phyloP scores from a whole-genome alignment of 2,888 invertebrate species.

The Papilio protenor region DNA sequence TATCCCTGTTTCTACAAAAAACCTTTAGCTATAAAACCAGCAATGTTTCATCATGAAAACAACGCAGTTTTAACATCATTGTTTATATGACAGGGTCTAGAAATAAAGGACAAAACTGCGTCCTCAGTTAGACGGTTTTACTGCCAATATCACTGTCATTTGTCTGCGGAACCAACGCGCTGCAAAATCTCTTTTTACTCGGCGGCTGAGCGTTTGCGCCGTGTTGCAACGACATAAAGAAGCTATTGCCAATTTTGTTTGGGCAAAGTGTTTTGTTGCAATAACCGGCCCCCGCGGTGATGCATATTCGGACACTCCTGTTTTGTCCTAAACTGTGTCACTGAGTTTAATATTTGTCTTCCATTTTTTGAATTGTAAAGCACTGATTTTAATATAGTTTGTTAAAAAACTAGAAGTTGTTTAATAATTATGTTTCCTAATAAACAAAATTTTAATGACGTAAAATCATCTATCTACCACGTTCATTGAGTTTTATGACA shows the following conservation, averaged over 20 bases:
- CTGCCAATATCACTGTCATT: constrained; percentile 42
- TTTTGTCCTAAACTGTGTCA: constrained; percentile 15
- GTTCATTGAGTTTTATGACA: too few relatives aligned
- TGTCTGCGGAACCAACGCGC: constrained; percentile 36
- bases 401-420: too few relatives aligned
- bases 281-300: constrained; percentile 17
- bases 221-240: constrained; percentile 17
- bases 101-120: constrained; percentile 46
- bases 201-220: not conserved
- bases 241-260: constrained; percentile 16
- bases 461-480: too few relatives aligned
- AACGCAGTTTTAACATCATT: constrained; percentile 12
- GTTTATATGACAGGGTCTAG: constrained; percentile 15
- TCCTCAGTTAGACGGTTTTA: constrained; percentile 25
- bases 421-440: too few relatives aligned
- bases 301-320: not conserved
- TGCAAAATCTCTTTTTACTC: constrained; percentile 29
- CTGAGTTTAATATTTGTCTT: not conserved
- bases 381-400: too few relatives aligned
- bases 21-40: not conserved
- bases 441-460: too few relatives aligned
- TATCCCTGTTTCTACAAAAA: not conserved
- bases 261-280: constrained; percentile 12
- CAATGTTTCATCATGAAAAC: not conserved
- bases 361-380: not conserved